phyloP scores from a whole-genome alignment of 2,888 invertebrate genomes.

The Electrophaes corylata region DNA sequence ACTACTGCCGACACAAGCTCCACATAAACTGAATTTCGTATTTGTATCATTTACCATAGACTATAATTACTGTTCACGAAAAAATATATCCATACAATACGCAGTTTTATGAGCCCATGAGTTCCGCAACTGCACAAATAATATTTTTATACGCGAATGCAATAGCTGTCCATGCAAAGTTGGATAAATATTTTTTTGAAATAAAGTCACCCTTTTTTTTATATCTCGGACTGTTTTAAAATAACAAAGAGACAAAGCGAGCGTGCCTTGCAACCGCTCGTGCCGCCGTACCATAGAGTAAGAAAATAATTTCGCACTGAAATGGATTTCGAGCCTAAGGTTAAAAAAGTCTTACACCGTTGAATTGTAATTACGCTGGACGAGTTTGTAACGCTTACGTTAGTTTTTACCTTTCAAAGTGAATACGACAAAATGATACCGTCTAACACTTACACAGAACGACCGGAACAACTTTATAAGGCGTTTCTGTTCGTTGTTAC shows the following conservation, averaged over 20 bases:
- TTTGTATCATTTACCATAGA: not conserved
- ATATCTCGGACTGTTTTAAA: constrained; percentile 37
- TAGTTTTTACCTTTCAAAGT: no score
- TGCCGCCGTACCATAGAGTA: constrained; percentile 9
- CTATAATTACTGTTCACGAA: not conserved
- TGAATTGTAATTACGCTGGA: no score
- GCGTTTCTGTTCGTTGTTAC: no score
- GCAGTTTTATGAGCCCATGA: constrained; percentile 13
- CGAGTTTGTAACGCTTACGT: no score
- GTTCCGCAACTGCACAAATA: constrained; percentile 12
- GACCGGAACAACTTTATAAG: no score
- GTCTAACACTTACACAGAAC: no score
- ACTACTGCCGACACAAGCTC: no score
- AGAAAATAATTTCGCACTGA: constrained; percentile 9
- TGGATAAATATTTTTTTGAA: constrained; percentile 17
- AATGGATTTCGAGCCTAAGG: no score
- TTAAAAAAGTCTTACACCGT: no score
- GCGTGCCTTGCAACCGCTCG: constrained; percentile 21
- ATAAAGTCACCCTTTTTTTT: constrained; percentile 16
- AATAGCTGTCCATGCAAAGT: constrained; percentile 17
- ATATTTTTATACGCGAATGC: constrained; percentile 10
- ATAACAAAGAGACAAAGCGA: constrained; percentile 36
- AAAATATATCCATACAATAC: constrained; percentile 3
- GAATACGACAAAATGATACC: no score
- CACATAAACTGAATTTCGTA: not conserved